Base-by-base conservation (phyloP, 2,113 vertebrate genomes). In the Burhinus oedicnemus region DNA sequence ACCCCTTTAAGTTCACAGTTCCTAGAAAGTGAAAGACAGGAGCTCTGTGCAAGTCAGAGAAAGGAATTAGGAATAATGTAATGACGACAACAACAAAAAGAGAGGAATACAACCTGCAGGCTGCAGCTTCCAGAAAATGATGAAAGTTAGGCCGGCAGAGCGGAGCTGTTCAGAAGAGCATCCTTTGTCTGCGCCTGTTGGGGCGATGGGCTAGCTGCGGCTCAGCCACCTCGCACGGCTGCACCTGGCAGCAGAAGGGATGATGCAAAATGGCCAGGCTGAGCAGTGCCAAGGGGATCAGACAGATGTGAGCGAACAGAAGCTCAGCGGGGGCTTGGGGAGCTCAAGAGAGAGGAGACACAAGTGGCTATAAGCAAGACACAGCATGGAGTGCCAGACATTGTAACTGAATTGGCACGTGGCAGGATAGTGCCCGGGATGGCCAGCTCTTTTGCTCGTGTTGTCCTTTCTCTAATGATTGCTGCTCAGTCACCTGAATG, bases 271-370 rank as follows among this genome's bases (percentile, higher is more conserved):
- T 20, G 62, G 70, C 60, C 9, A 5, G 38, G 26, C 51, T 45
- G 45, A 85, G 21, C 6, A 5, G 52, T 80, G 89, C 91, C 83
- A 84, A 45, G 83, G 77, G 87, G 40, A 89, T 82, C 51, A 91
- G 87, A 47, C 94, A 97, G 95, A 95, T 95, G 91, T 94, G 93
- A 93, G 71, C 0, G 29, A 93, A 96, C 70, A 96, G 87, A 94
- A 96, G 58, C 91, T 86, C 93, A 95, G 95, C 2, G 0, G 82
- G 93, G 79, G 81, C 62, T 68, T n/a, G 45, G 62, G 68, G 86
- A 93, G 78, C 58, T 72, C 81, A 36, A n/a, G 84, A 80, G 78
- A 82, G 49, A 66, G 34, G 49, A 94, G 82, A 75, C 62, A 93
- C 89, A 94, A 96, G 93, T 64, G 78, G 84, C 82, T 70, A 91